Base-by-base conservation (phyloP, 2,797 vertebrate species). In the Paramormyrops hopkinsi region DNA sequence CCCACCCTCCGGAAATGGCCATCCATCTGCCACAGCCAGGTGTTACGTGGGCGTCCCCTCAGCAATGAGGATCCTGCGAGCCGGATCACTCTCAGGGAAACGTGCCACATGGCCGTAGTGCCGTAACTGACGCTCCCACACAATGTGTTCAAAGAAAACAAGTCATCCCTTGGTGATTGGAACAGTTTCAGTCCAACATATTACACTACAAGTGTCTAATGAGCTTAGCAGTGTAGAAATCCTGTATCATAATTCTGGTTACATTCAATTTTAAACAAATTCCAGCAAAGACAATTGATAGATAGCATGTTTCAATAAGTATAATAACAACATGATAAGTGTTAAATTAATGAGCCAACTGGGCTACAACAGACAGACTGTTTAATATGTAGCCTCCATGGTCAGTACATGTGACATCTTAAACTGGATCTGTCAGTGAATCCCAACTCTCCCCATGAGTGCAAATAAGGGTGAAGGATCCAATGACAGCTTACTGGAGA, bases 351-450 rank as follows among this genome's bases (percentile, higher is more conserved):
- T 17, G 6, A 84, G 50, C 50, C 84, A 86, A 86, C 50, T 86
- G 84, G 84, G 84, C 84, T 50, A 86, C 51, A 86, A 56, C 46
- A 86, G 29, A 22, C 50, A 33, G 12, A 37, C 51, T 29, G 46
- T 53, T 86, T 53, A 86, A 7, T 53, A 56, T 54, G 9, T 53
- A 37, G 3, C 56, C 46, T 17, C 50, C 9, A 19, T 86, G 85
- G 85, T 86, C 85, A 86, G 51, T 56, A 86, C 50, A 25, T 54
- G 14, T 12, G n/a, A 53, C n/a, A 51, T 84, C 82, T 56, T 33
- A 56, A 56, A 86, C 85, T 53, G 33, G 85, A 86, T 53, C 48
- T 86, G 85, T 86, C 51, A 86, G 85, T 50, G 46, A 54, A 53
- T 54, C 29, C 44, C 44, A 48, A 4, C 46, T 51, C 82, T 51